Percentiles rank a stretch among this genome's conserved stretches.
These are phyloP conservation scores for Zygogramma bicolorata DNA, from an alignment of 2,888 invertebrate genomes.

Conservation along the genomic window DNA sequence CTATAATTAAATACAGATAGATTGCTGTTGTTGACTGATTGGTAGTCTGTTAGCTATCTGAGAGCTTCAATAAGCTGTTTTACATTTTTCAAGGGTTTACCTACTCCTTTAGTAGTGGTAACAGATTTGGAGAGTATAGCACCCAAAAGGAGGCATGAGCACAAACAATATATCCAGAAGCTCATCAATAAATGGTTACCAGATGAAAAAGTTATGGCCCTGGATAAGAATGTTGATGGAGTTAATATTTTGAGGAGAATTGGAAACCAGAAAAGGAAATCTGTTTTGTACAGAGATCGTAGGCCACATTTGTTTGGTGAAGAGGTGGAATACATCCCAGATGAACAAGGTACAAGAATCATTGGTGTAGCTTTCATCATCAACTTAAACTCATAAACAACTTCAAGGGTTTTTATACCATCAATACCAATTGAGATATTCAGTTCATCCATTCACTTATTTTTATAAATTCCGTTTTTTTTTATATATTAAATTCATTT, in stretches of 20 bases:
- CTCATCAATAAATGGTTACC: conserved; percentile 80
- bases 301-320: conserved; percentile 90
- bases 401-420: too few species aligned
- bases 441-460: too few species aligned
- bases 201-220: conserved; percentile 82
- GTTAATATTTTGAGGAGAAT: conserved; percentile 80
- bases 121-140: conserved; percentile 81
- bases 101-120: conserved; percentile 81
- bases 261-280: conserved; percentile 84
- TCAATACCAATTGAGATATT: too few species aligned
- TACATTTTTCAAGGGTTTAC: conserved; percentile 70
- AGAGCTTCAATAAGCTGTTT: not conserved
- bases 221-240: conserved; percentile 83
- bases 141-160: conserved; percentile 78
- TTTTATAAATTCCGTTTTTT: too few species aligned
- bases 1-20: too few species aligned
- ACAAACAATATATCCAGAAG: conserved; percentile 76
- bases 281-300: conserved; percentile 80
- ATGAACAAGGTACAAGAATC: conserved; percentile 60
- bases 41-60: too few species aligned
- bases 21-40: too few species aligned
- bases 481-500: too few species aligned
- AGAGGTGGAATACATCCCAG: conserved; percentile 75
- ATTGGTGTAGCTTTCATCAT: too few species aligned
- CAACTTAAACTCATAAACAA: too few species aligned